Conservation (phyloP, 2,797 vertebrate species). For the Vespertilio murinus region DNA sequence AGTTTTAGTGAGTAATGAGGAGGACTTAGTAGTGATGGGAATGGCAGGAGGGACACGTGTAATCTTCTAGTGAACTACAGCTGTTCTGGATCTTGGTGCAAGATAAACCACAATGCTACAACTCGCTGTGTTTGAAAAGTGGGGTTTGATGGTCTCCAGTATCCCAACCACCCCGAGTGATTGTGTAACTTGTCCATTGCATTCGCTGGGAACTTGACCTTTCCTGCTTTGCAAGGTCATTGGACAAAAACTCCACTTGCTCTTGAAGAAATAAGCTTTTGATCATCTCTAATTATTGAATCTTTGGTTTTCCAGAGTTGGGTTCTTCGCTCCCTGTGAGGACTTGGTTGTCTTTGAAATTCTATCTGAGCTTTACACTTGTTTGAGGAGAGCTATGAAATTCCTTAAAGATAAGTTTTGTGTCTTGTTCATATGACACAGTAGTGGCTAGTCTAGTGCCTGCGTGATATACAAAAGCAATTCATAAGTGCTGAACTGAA, state of each 20-base stretch:
- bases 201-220: slow-evolving; percentile 51
- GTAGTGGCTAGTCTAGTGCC: not conserved
- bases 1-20: slow-evolving; percentile 59
- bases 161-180: slow-evolving; percentile 20
- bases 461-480: not conserved
- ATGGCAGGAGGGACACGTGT: slow-evolving; percentile 53
- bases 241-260: slow-evolving; percentile 36
- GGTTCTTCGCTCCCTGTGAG: not conserved
- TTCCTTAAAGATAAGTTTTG: slow-evolving; percentile 12
- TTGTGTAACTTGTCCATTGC: slow-evolving; percentile 16
- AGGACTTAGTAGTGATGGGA: slow-evolving; percentile 29
- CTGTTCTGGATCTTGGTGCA: slow-evolving; percentile 68
- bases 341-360: slow-evolving; percentile 20
- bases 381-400: not conserved
- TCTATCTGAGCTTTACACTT: not conserved
- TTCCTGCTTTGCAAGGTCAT: slow-evolving; percentile 28
- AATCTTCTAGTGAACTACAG: slow-evolving; percentile 71
- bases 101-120: slow-evolving; percentile 65
- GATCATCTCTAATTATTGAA: slow-evolving; percentile 52
- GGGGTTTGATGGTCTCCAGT: slow-evolving; percentile 58
- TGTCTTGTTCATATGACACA: not conserved
- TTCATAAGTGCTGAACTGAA: not conserved
- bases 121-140: slow-evolving; percentile 57
- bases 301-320: slow-evolving; percentile 36
- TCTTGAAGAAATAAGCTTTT: slow-evolving; percentile 70